A percentile compares a stretch with the other conserved stretches of the same genome.
Conservation (phyloP, 92 coral and sea anemone species). For the Diadumene lineata region DNA sequence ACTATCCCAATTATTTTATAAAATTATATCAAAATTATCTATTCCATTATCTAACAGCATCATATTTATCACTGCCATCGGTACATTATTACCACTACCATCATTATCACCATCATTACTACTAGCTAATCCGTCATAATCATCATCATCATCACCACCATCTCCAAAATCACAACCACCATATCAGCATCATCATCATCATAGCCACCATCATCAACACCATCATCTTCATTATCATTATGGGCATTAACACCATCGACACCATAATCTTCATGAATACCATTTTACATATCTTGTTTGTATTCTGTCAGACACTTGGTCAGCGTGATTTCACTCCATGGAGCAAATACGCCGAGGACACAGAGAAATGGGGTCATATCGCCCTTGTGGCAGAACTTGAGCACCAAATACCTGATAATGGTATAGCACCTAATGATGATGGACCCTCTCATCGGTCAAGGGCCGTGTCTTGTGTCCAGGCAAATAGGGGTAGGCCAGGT, state of each 20-base stretch:
- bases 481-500: slow-evolving; percentile 17
- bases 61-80: neutral
- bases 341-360: slow-evolving; percentile 96
- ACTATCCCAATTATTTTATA: too few species aligned
- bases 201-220: neutral
- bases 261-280: neutral
- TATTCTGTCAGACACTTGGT: slow-evolving; percentile 35
- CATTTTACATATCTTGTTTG: neutral
- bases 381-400: slow-evolving; percentile 72
- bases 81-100: neutral
- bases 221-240: neutral
- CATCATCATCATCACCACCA: neutral
- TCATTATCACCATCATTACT: neutral
- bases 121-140: neutral
- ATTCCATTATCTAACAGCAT: too few species aligned
- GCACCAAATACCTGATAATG: slow-evolving; percentile 43
- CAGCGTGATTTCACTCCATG: slow-evolving; percentile 90
- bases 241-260: neutral
- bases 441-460: slow-evolving; percentile 55
- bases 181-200: neutral
- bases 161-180: neutral
- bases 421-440: slow-evolving; percentile 41
- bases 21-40: too few species aligned
- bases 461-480: slow-evolving; percentile 66
- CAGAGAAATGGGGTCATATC: slow-evolving; percentile 80